Evolutionary conservation across 2,113 vertebrate species (phyloP).

Genomic region (Cercocebus atys): DNA sequence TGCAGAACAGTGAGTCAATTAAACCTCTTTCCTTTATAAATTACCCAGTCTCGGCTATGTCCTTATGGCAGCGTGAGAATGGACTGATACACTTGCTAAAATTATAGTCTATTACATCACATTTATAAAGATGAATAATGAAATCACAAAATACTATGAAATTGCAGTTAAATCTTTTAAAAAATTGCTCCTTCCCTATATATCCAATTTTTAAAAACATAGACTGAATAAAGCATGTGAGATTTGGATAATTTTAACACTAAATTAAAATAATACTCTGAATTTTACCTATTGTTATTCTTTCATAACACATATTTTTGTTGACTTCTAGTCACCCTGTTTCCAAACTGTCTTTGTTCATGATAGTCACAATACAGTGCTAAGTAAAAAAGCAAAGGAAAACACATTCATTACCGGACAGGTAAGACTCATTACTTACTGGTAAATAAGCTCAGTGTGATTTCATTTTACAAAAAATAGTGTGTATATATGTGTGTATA

Average conservation of each 20-base stretch:
- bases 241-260: not conserved
- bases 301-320: slow-evolving; percentile 24
- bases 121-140: slow-evolving; percentile 48
- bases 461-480: not conserved
- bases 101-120: slow-evolving; percentile 28
- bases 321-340: not conserved
- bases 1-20: too few species aligned
- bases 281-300: not conserved
- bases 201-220: not conserved
- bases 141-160: slow-evolving; percentile 51
- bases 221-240: not conserved
- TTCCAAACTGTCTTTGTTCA: not conserved
- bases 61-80: too few species aligned
- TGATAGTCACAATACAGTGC: not conserved
- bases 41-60: too few species aligned
- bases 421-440: not conserved
- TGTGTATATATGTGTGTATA: not conserved
- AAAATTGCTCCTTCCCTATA: slow-evolving; percentile 17
- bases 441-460: not conserved
- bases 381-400: not conserved
- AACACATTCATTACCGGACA: not conserved
- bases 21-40: too few species aligned
- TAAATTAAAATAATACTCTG: slow-evolving; percentile 6
- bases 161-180: not conserved
- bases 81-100: not conserved